Conservation (phyloP, 2,113 vertebrate species). For the Seriola aureovittata region DNA sequence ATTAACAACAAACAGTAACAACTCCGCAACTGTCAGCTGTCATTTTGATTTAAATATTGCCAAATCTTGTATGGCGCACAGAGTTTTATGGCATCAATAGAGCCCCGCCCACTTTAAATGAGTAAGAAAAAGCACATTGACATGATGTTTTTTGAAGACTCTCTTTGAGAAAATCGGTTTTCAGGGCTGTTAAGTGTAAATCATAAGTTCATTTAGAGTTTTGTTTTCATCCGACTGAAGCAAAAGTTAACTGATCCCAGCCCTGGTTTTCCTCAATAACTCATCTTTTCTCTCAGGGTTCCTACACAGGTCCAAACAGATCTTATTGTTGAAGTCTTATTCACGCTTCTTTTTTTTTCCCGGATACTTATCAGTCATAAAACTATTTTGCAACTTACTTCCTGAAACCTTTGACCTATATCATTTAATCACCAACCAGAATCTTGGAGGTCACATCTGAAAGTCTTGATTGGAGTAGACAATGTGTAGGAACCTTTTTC, state of each 20-base stretch:
- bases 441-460: background rate
- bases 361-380: background rate
- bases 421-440: background rate
- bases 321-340: background rate
- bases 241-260: constrained; percentile 27
- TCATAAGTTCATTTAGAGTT: background rate
- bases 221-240: background rate
- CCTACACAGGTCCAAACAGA: background rate
- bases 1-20: background rate
- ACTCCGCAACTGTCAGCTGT: background rate
- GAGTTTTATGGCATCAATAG: too few relatives aligned
- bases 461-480: background rate
- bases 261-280: background rate
- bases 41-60: too few relatives aligned
- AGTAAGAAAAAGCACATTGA: too few relatives aligned
- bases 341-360: background rate
- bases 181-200: background rate
- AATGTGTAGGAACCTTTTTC: constrained; percentile 6
- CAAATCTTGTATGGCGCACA: too few relatives aligned
- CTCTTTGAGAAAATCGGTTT: background rate
- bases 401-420: background rate
- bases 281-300: constrained; percentile 8
- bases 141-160: too few relatives aligned
- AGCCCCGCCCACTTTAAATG: too few relatives aligned
- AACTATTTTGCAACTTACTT: background rate